A percentile compares a stretch with the other conserved stretches of the same genome.
These are phyloP conservation scores for Saccostrea glomerata DNA, from an alignment of 1,140 invertebrate species.

Conservation along the genomic window DNA sequence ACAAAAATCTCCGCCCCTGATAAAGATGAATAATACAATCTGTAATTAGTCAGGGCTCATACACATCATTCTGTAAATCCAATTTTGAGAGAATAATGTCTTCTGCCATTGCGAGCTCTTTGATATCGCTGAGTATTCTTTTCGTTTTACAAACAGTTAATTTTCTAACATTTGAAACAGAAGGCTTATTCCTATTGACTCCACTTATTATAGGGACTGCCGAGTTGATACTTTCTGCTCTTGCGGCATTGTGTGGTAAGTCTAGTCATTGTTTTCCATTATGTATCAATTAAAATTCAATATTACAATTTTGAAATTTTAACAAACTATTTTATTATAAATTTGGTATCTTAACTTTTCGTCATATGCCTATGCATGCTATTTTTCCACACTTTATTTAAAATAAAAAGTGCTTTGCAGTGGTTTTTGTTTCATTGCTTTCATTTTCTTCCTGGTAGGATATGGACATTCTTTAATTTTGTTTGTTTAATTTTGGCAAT, in stretches of 20 bases:
- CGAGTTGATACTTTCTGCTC: background rate
- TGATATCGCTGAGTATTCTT: background rate
- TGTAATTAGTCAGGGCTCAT: background rate
- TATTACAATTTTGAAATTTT: no score
- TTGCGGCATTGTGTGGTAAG: background rate
- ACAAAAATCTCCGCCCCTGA: background rate
- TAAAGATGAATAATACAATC: background rate
- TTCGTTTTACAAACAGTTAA: background rate
- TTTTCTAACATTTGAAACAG: background rate
- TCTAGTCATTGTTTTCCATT: background rate
- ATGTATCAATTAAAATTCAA: no score
- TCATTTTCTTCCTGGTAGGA: no score
- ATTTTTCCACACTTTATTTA: no score
- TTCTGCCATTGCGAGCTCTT: background rate
- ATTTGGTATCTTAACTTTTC: no score
- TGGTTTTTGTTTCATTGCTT: no score
- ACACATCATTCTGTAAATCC: background rate
- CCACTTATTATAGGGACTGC: background rate
- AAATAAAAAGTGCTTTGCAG: no score
- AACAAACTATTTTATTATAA: no score
- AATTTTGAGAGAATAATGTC: background rate
- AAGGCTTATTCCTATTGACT: background rate
- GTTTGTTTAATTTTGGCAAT: no score
- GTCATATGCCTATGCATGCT: no score
- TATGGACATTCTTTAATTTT: no score